Percentiles rank a stretch among this genome's conserved stretches.
Evolutionary conservation across 2,888 invertebrate species (phyloP).

Genomic region (Gastracanthus pulcherrimus): DNA sequence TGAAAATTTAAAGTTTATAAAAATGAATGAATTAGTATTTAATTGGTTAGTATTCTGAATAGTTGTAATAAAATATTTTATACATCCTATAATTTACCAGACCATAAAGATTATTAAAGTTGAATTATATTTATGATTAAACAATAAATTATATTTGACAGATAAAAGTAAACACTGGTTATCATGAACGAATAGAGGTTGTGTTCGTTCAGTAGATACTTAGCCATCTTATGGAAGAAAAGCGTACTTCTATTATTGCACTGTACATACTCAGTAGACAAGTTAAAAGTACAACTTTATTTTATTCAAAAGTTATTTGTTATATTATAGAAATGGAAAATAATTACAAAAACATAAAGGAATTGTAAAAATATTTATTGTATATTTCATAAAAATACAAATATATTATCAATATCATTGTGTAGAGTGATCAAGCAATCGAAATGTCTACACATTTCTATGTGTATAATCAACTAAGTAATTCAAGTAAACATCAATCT

Average conservation of each 20-base stretch:
- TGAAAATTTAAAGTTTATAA: no score
- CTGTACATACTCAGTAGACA: background rate
- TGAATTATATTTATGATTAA: background rate
- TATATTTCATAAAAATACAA: background rate
- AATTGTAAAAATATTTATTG: conserved; percentile 5
- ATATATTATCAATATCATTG: background rate
- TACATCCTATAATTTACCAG: background rate
- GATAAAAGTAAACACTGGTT: no score
- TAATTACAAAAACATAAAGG: background rate
- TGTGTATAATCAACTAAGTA: background rate
- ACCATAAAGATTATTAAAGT: background rate
- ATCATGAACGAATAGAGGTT: no score
- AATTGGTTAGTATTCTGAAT: background rate
- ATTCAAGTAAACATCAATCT: background rate
- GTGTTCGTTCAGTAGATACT: no score
- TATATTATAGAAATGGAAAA: no score
- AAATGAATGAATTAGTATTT: background rate
- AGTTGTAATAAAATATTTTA: background rate
- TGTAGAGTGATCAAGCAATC: no score
- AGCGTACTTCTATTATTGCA: background rate
- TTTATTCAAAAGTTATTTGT: no score
- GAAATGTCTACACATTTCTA: background rate
- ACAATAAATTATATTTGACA: background rate
- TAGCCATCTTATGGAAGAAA: background rate
- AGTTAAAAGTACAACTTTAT: background rate